Base-by-base conservation (phyloP, 2,113 vertebrate genomes). In the Engraulis encrasicolus region DNA sequence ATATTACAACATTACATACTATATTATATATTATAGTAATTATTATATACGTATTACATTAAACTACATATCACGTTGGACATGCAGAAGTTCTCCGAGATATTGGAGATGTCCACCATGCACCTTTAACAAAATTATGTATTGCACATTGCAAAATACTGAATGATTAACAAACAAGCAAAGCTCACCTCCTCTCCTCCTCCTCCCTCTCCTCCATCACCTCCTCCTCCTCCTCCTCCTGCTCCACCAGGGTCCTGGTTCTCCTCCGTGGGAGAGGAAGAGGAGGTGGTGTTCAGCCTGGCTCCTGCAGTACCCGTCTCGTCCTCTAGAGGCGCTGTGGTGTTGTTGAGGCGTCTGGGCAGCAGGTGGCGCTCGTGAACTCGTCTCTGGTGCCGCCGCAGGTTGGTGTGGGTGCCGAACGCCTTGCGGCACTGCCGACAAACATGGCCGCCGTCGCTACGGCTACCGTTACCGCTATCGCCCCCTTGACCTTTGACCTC, bases 11-110 rank as follows among this genome's bases (percentile, higher is more conserved):
- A n/a, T n/a, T n/a, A n/a, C n/a, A n/a, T n/a, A n/a, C n/a, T n/a
- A n/a, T n/a, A n/a, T n/a, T n/a, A n/a, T n/a, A n/a, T n/a, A n/a
- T n/a, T n/a, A n/a, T n/a, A n/a, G n/a, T n/a, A n/a, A n/a, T n/a
- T n/a, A n/a, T n/a, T n/a, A n/a, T n/a, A n/a, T n/a, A n/a, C n/a
- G n/a, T n/a, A n/a, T n/a, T n/a, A n/a, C n/a, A n/a, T n/a, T n/a
- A n/a, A n/a, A n/a, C n/a, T n/a, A n/a, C n/a, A n/a, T n/a, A n/a
- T n/a, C n/a, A n/a, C n/a, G n/a, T n/a, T n/a, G n/a, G n/a, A n/a
- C n/a, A 99, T 97, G 82, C 97, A 99, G 90, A 97, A 97, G 90
- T 99, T 99, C 88, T 99, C 98, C 4, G 98, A 98, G 87, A 98
- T 97, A 86, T 98, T 98, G 90, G 96, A 98, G 81, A 99, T 95